Evolutionary conservation across 2,888 invertebrate genomes (phyloP), one percentile per base, ranked within the genome.

Genomic region (Apoda limacodes): DNA sequence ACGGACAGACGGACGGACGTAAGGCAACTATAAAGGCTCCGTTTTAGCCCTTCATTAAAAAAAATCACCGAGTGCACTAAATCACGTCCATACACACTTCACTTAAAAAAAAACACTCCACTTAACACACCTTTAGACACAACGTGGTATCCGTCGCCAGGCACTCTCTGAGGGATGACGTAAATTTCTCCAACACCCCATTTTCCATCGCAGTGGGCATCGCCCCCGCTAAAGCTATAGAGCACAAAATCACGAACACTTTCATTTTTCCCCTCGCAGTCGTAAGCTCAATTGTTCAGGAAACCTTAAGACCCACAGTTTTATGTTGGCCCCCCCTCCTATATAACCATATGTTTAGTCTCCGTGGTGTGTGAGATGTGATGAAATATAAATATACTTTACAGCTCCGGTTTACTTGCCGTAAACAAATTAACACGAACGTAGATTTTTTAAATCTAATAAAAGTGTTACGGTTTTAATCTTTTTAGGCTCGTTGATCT

Each of bases 81-180:
- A n/a, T n/a, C n/a, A n/a, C n/a, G n/a, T n/a, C n/a, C n/a, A n/a
- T n/a, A n/a, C n/a, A n/a, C n/a, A n/a, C n/a, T n/a, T n/a, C n/a
- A n/a, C n/a, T n/a, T n/a, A n/a, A n/a, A n/a, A n/a, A n/a, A n/a
- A n/a, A n/a, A 44, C 71, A 64, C 62, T 46, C 42, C 62, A 75
- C 69, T 62, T 46, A 63, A 69, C 74, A 82, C 83, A 90, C 90
- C 86, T 90, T 90, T 42, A 90, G 66, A 58, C 90, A 90, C 63
- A 89, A 72, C 50, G 85, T 76, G 55, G 89, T 82, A 48, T 88
- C 86, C 40, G 84, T 83, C 40, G 86, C 85, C 50, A 88, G 85
- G 65, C 90, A 90, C 53, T 88, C 87, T 64, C 85, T 84, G 38
- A 91, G 48, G 5, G 66, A 55, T 4, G 71, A 67, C 35, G 78